Base-by-base conservation (phyloP, 2,888 invertebrate species). In the Allophyes oxyacanthae region DNA sequence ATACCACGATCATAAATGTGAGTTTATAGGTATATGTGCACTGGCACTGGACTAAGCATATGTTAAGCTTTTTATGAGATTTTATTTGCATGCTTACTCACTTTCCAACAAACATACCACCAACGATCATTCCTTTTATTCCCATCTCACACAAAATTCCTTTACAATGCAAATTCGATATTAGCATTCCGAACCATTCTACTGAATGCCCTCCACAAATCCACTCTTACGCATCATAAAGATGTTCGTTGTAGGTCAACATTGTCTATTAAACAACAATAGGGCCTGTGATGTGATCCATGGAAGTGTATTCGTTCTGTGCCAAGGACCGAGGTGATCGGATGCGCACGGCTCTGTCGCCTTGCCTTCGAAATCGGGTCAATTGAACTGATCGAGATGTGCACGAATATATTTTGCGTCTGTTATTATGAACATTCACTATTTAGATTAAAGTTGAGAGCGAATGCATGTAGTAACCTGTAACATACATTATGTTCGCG, bases 241-340 rank as follows among this genome's bases (percentile, higher is more conserved):
- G 77, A 81, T 79, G 82, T 78, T 78, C 57, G 77, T 72, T 83
- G 82, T 83, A 83, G 84, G 86, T 83, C 86, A 85, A 79, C 84
- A 78, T 79, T 82, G 82, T 83, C 82, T 84, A 86, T 82, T 79
- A 81, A 82, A 84, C 85, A 83, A 90, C 90, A 91, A 89, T 89
- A 84, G 88, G 77, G 74, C 79, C 54, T 82, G 84, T 83, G 81
- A 87, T 85, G 84, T 88, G 86, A 87, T 87, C 87, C 87, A 78
- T 87, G 88, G 87, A 85, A 86, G 65, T 71, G 64, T 67, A 77
- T 75, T 78, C 77, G 79, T 85, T 85, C 82, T 77, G 85, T 90
- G 91, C 88, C 92, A 92, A 92, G 92, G 92, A 89, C 88, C 64
- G 65, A 70, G 71, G 86, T 75, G 88, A 89, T 87, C 82, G 86